A percentile compares a stretch with the other conserved stretches of the same genome.
These are phyloP conservation scores for Punctoribates punctum DNA, from an alignment of 2,888 invertebrate genomes.

Conservation along the genomic window DNA sequence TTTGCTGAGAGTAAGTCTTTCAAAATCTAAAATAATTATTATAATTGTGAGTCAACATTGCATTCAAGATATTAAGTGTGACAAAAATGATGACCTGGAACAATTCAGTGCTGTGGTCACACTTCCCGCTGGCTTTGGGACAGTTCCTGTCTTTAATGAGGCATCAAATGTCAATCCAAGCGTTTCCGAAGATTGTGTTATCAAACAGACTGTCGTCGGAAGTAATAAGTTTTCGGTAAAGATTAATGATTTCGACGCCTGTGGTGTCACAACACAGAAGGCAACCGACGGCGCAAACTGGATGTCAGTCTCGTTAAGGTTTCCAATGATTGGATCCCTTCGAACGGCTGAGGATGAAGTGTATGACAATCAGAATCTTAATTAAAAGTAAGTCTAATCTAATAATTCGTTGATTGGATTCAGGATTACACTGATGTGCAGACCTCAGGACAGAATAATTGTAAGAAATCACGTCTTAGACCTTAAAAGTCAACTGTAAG, in stretches of 20 bases:
- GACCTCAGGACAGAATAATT: constrained; percentile 50
- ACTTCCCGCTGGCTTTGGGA: constrained; percentile 46
- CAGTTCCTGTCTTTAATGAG: constrained; percentile 47
- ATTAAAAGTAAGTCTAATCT: background rate
- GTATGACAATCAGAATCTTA: background rate
- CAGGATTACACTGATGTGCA: constrained; percentile 51
- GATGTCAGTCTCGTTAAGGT: constrained; percentile 51
- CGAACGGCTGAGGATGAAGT: constrained; percentile 51
- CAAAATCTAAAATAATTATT: background rate
- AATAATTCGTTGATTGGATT: too few species aligned
- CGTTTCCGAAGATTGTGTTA: constrained; percentile 44
- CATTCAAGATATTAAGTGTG: constrained; percentile 49
- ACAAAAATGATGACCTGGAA: constrained; percentile 46
- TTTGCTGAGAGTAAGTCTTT: constrained; percentile 19
- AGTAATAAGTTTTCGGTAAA: constrained; percentile 42
- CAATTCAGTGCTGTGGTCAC: constrained; percentile 48
- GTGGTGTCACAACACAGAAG: constrained; percentile 46
- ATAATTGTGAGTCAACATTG: background rate
- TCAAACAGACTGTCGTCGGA: constrained; percentile 39
- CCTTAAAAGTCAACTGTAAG: constrained; percentile 49
- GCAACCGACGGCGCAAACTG: constrained; percentile 48
- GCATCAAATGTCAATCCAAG: constrained; percentile 37
- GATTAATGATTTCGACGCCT: constrained; percentile 46
- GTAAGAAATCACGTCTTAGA: constrained; percentile 49
- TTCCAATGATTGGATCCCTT: constrained; percentile 50